These are phyloP conservation scores for Drosophila robusta DNA, from an alignment of 2,888 invertebrate genomes.

Conservation along the genomic window DNA sequence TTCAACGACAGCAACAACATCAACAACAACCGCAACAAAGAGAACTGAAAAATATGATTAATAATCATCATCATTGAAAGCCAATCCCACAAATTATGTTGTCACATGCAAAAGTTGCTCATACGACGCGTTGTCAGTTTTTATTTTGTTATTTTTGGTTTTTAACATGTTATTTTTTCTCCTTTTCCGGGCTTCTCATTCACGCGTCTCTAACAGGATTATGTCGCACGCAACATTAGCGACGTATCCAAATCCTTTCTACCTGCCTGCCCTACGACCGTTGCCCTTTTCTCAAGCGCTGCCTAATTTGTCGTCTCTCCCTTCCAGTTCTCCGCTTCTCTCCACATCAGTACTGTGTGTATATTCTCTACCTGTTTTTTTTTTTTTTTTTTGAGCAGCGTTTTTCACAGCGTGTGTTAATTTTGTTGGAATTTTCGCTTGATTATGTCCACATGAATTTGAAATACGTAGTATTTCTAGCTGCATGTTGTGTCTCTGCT, in stretches of 20 bases:
- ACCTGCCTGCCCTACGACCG: slow-evolving; percentile 24
- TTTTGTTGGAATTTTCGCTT: slow-evolving; percentile 74
- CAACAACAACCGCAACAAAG: slow-evolving; percentile 25
- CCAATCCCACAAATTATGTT: slow-evolving; percentile 76
- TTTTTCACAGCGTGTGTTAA: slow-evolving; percentile 70
- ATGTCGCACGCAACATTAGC: slow-evolving; percentile 75
- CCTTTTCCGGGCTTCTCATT: slow-evolving; percentile 43
- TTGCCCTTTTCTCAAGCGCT: slow-evolving; percentile 46
- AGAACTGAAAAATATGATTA: slow-evolving; percentile 61
- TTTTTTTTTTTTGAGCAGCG: slow-evolving; percentile 15
- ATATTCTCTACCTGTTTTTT: slow-evolving; percentile 52
- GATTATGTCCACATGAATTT: slow-evolving; percentile 76
- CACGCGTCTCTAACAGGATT: slow-evolving; percentile 77
- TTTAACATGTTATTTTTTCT: slow-evolving; percentile 1
- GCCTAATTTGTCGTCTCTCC: slow-evolving; percentile 64
- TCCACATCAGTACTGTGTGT: slow-evolving; percentile 4
- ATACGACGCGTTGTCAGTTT: slow-evolving; percentile 43
- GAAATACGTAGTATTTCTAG: slow-evolving; percentile 39
- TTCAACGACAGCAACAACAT: slow-evolving; percentile 24
- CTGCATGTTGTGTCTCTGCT: slow-evolving; percentile 45
- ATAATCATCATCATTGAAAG: slow-evolving; percentile 53
- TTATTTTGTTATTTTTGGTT: neutral
- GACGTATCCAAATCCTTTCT: slow-evolving; percentile 45
- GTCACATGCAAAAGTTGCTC: slow-evolving; percentile 72
- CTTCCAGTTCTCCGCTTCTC: slow-evolving; percentile 3